These are phyloP conservation scores for Gasterosteus aculeatus DNA, from an alignment of 2,113 vertebrate genomes.

Conservation along the genomic window DNA sequence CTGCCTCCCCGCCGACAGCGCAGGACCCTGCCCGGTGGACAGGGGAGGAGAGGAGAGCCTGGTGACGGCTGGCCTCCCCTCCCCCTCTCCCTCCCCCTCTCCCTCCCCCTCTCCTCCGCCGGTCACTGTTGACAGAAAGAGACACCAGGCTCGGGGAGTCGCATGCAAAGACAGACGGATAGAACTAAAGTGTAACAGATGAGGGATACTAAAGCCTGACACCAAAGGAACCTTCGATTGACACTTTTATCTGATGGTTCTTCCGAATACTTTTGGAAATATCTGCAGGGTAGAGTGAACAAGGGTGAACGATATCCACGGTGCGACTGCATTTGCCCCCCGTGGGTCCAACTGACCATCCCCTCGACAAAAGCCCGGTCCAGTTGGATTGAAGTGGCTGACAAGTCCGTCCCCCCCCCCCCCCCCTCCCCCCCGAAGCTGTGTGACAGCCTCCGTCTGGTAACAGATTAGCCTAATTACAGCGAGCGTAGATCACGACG, in stretches of 20 bases:
- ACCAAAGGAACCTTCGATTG: not conserved
- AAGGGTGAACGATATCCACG: slow-evolving; percentile 9
- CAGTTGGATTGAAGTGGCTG: slow-evolving; percentile 76
- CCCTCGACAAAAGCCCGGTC: slow-evolving; percentile 34
- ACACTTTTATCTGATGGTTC: not conserved
- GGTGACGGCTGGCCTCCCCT: slow-evolving; percentile 52
- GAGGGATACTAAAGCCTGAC: slow-evolving; percentile 3
- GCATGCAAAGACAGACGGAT: slow-evolving; percentile 22
- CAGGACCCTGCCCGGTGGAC: slow-evolving; percentile 64
- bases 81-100: slow-evolving; percentile 37
- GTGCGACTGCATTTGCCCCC: slow-evolving; percentile 11
- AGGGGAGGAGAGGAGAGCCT: slow-evolving; percentile 40
- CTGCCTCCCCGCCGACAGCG: slow-evolving; percentile 52
- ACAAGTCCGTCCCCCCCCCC: slow-evolving; percentile 85
- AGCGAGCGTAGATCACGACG: slow-evolving; percentile 93
- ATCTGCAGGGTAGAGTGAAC: not conserved
- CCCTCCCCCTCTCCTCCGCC: slow-evolving; percentile 42
- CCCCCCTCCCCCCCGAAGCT: slow-evolving; percentile 94
- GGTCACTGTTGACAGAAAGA: slow-evolving; percentile 48
- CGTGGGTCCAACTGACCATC: slow-evolving; percentile 46
- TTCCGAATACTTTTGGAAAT: not conserved
- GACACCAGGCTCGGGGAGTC: slow-evolving; percentile 3
- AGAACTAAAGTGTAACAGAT: not conserved
- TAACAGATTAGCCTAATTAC: slow-evolving; percentile 99
- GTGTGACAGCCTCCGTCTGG: slow-evolving; percentile 89